Evolutionary conservation across 2,888 invertebrate genomes (phyloP).

Genomic region (Teinopalpus imperialis): DNA sequence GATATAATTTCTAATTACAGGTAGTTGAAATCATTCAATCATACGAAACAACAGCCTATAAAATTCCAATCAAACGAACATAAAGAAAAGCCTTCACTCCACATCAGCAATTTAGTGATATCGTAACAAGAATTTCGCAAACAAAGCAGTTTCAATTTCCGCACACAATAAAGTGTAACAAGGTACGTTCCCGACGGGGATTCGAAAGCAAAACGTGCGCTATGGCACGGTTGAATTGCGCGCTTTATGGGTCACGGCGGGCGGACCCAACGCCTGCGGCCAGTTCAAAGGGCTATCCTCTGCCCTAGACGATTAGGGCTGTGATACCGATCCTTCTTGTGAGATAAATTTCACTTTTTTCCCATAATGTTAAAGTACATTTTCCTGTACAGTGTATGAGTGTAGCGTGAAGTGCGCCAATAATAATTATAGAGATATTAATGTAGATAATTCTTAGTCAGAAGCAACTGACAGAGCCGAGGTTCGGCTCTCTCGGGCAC

Average conservation of each 20-base stretch:
- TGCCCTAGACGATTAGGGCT: conserved; percentile 34
- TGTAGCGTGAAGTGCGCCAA: no score
- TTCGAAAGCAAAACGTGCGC: conserved; percentile 55
- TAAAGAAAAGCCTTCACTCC: no score
- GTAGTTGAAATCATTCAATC: no score
- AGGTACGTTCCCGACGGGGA: conserved; percentile 45
- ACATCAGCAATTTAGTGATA: no score
- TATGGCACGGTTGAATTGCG: conserved; percentile 53
- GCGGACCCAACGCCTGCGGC: conserved; percentile 56
- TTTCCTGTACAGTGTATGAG: conserved; percentile 42
- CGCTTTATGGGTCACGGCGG: conserved; percentile 50
- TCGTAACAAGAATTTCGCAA: conserved; percentile 25
- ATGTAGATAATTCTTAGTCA: no score
- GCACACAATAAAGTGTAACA: conserved; percentile 40
- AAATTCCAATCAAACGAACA: no score
- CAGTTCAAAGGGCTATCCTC: conserved; percentile 66
- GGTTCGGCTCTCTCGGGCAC: no score
- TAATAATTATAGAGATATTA: no score
- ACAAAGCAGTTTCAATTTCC: conserved; percentile 37
- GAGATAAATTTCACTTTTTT: not conserved
- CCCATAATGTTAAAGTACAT: not conserved
- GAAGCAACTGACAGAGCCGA: no score
- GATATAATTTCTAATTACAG: no score
- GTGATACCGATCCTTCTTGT: not conserved
- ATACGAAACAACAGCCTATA: no score